A percentile compares a stretch with the other conserved stretches of the same genome.
Evolutionary conservation across 2,797 vertebrate species (phyloP).

Genomic region (Valencia hispanica): DNA sequence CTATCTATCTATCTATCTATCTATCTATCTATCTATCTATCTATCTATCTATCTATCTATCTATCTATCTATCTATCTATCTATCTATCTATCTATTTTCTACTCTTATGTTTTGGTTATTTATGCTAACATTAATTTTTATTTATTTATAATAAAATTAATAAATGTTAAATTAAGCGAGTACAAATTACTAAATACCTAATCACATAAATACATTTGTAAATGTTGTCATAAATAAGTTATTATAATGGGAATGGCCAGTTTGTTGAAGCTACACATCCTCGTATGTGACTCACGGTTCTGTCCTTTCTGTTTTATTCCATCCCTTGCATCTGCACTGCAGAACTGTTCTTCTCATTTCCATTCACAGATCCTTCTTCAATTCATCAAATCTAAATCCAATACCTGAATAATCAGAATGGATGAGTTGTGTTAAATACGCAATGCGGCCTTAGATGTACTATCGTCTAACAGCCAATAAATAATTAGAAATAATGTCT

Average conservation of each 20-base stretch:
- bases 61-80: background rate
- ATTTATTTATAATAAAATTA: background rate
- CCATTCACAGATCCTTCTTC: conserved; percentile 36
- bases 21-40: background rate
- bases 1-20: too few relatives aligned
- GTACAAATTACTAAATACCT: too few relatives aligned
- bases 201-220: too few relatives aligned
- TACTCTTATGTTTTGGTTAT: background rate
- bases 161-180: background rate
- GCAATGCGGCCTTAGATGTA: conserved; percentile 13
- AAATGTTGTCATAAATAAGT: too few relatives aligned
- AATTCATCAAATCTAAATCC: conserved; percentile 56
- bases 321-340: conserved; percentile 25
- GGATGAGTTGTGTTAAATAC: conserved; percentile 20
- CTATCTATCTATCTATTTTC: background rate
- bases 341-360: conserved; percentile 42
- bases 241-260: background rate
- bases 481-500: background rate
- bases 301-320: conserved; percentile 29
- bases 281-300: conserved; percentile 19
- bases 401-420: conserved; percentile 41
- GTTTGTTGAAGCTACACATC: conserved; percentile 25
- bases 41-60: too few relatives aligned
- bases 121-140: background rate
- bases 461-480: conserved; percentile 18